Base-by-base conservation (phyloP, 2,888 invertebrate genomes). In the Linnaemya vulpina region DNA sequence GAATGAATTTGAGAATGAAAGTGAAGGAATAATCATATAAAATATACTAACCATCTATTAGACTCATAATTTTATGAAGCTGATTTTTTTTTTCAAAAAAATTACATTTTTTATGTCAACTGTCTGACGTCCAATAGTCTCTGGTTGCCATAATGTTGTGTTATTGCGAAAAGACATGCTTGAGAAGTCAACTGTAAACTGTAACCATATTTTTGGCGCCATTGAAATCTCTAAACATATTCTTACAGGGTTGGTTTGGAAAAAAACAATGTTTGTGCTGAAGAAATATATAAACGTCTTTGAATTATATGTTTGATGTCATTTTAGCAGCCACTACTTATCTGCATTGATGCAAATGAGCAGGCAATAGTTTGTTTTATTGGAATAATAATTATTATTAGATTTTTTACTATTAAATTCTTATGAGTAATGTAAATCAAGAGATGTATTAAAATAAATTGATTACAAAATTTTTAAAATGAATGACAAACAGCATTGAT, bases 131-230 rank as follows among this genome's bases (percentile, higher is more conserved):
- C 84, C 73, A 81, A 68, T 15, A 81, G 84, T 85, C 77, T 85
- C 74, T 17, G 53, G 35, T 70, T 58, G 49, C 58, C 58, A 70
- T 85, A 30, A 71, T 30, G 55, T 40, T 25, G 43, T 38, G 17
- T 71, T 62, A 70, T 53, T 74, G 22, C 46, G 15, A 46, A 13
- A 22, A 17, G 38, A 60, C 38, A 79, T 49, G 71, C 63, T 74
- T 74, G 81, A 77, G 51, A 68, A 84, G 73, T 40, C 77, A 77
- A 76, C 65, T 60, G 60, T 74, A 38, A 43, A 77, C 89, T 90
- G 90, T 91, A 89, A 90, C 90, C 88, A 90, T 90, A 89, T 90
- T 92, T 88, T 92, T 88, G 90, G 89, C 91, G 92, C 91, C 91
- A 92, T 88, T 62, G 76, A 71, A 68, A 83, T 71, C 65, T 63